A percentile compares a stretch with the other conserved stretches of the same genome.
Conservation (phyloP, 2,113 vertebrate genomes). For the Brachypodius melanocephalos region DNA sequence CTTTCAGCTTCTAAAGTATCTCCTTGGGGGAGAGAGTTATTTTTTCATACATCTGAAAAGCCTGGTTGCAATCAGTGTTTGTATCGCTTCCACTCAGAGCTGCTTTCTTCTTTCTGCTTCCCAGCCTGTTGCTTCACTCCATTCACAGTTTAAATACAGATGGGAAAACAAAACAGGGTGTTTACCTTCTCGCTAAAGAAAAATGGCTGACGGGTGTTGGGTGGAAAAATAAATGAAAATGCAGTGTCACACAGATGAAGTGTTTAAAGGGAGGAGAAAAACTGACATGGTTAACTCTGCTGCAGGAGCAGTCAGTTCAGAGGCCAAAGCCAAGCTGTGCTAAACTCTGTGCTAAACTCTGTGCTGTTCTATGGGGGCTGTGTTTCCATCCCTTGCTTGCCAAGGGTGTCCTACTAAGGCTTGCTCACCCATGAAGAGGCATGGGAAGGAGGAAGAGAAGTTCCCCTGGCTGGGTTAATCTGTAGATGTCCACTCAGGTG, state of each 20-base stretch:
- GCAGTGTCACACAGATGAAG: not conserved
- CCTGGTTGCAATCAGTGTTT: not conserved
- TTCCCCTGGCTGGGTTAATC: not conserved
- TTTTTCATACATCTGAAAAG: not conserved
- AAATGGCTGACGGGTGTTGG: rapidly evolving
- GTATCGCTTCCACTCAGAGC: not conserved
- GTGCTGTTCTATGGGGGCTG: not conserved
- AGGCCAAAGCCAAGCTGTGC: not conserved
- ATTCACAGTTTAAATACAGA: not conserved
- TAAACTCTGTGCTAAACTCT: not conserved
- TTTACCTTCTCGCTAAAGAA: not conserved
- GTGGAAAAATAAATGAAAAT: not conserved
- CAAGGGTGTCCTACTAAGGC: not conserved
- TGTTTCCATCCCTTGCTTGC: not conserved
- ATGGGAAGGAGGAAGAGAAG: not conserved
- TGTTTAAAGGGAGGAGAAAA: not conserved
- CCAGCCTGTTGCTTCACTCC: not conserved
- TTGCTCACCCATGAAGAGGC: not conserved
- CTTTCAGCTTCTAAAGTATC: not conserved
- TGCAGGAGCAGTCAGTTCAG: not conserved
- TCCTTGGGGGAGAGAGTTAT: not conserved
- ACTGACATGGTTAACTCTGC: not conserved
- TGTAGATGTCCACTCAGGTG: not conserved
- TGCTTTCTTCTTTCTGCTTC: not conserved
- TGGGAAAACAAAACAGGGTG: not conserved